Evolutionary conservation across 2,797 vertebrate genomes (phyloP).

Genomic region (Phoebastria nigripes): DNA sequence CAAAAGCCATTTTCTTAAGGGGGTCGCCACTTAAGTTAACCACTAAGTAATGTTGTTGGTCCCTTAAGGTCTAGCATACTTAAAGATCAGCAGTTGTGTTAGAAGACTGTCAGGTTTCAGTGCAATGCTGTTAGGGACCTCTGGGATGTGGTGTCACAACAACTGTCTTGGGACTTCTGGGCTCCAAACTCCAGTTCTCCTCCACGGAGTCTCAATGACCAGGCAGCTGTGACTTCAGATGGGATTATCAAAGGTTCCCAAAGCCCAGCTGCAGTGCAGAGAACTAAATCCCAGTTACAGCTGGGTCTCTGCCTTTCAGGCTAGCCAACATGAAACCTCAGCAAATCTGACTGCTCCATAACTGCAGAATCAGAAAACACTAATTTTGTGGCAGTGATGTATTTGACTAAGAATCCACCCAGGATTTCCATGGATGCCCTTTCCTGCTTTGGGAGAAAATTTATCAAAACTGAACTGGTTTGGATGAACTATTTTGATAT

Average conservation of each 20-base stretch:
- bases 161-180: fast-evolving
- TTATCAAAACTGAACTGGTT: not conserved
- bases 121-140: not conserved
- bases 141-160: not conserved
- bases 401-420: not conserved
- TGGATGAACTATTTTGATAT: not conserved
- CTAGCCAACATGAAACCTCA: not conserved
- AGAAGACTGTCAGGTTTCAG: not conserved
- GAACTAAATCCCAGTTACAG: not conserved
- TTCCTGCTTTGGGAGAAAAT: not conserved
- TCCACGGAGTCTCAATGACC: not conserved
- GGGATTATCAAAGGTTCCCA: not conserved
- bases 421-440: not conserved
- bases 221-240: not conserved
- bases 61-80: not conserved
- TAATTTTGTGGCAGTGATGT: not conserved
- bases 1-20: not conserved
- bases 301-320: not conserved
- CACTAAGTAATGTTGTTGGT: not conserved
- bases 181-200: not conserved
- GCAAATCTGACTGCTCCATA: not conserved
- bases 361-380: not conserved
- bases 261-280: not conserved
- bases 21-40: not conserved
- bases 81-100: not conserved